Evolutionary conservation across 2,797 vertebrate genomes (phyloP), one percentile per base, ranked within the genome.

Genomic region (Chrosomus eos): DNA sequence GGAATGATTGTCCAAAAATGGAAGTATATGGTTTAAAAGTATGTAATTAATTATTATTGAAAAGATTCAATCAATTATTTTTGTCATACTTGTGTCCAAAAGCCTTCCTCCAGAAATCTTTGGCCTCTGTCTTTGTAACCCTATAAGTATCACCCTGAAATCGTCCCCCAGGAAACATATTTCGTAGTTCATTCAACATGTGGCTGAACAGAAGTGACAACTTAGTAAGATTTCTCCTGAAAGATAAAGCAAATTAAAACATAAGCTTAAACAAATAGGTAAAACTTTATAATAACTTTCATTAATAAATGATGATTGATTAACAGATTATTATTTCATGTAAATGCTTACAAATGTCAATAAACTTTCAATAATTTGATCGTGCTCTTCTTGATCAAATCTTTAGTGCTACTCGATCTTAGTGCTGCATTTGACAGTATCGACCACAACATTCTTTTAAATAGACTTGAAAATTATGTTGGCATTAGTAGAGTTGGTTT

Each of bases 121-220:
- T 92, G 0, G 97, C 96, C 0, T 94, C 94, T 0, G 87, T 81
- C 83, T 95, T 95, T 18, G 88, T 93, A 78, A 96, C 45, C 72
- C 84, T 95, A 89, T 96, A 97, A 1, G 77, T 87, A 87, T 96
- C 92, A 0, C 97, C 96, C 0, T 95, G 92, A 92, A 96, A 97
- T 43, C 55, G 53, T 0, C 95, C 96, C 0, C 72, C 88, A 0
- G 96, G 96, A 91, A 96, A 97, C 84, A 98, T 85, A 0, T 94
- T 93, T 7, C 87, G 92, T 23, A 98, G 91, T 83, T 97, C 97
- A 13, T 93, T 93, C 0, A 96, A 89, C 94, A 97, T 97, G 92
- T 98, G 95, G 80, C 96, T 97, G 93, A 97, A 97, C 90, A 97
- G 95, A 87, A 98, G 89, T 7, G 97, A 95, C 80, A 97, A 90